Percentiles rank a stretch among this genome's conserved stretches.
These are phyloP conservation scores for Aporophyla nigra DNA, from an alignment of 2,888 invertebrate genomes.

Conservation along the genomic window DNA sequence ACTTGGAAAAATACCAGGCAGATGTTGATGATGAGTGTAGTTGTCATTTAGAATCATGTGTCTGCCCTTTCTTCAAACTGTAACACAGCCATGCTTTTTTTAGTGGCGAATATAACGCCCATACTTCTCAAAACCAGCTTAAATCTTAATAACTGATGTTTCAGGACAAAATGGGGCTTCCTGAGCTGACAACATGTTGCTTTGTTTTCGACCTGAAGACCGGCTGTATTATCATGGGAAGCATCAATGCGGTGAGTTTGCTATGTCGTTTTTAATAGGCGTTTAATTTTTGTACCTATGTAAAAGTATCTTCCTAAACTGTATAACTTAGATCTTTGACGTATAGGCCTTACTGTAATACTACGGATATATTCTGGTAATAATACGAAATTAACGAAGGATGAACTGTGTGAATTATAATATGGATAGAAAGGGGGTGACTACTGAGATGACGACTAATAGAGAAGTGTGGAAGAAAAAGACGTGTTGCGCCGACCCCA, in stretches of 20 bases:
- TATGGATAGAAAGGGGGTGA: too few relatives aligned
- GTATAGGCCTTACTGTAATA: too few relatives aligned
- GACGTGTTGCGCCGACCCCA: too few relatives aligned
- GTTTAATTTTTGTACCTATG: neutral
- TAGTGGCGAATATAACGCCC: neutral
- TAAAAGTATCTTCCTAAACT: neutral
- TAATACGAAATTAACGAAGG: too few relatives aligned
- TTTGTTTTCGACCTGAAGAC: constrained; percentile 79
- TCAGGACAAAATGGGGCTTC: constrained; percentile 75
- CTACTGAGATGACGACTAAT: too few relatives aligned
- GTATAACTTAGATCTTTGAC: too few relatives aligned
- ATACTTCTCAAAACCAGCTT: neutral
- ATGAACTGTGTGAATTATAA: too few relatives aligned
- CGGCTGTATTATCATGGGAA: constrained; percentile 82
- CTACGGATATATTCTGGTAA: too few relatives aligned
- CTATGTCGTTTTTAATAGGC: constrained; percentile 18
- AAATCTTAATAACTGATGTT: constrained; percentile 34
- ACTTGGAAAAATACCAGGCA: too few relatives aligned
- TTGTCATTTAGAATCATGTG: too few relatives aligned
- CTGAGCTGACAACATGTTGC: constrained; percentile 76
- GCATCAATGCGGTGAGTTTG: constrained; percentile 76
- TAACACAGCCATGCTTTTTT: neutral
- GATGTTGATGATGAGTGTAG: too few relatives aligned
- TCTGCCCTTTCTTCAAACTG: neutral
- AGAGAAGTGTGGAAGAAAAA: too few relatives aligned